phyloP scores from a whole-genome alignment of 2,797 vertebrate species.

The Potorous gilbertii region DNA sequence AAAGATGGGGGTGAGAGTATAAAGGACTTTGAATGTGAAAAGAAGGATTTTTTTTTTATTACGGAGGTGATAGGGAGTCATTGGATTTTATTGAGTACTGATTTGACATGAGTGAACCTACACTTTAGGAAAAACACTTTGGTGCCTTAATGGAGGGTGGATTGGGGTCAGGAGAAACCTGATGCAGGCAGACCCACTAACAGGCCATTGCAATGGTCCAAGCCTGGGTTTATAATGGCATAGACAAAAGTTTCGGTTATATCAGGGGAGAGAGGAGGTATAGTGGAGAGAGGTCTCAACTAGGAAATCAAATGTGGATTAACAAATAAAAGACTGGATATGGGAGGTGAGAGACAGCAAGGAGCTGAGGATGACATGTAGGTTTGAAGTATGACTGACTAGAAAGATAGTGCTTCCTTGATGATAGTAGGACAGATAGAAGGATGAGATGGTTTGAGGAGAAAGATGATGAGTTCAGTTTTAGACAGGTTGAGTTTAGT shows the following conservation, averaged over 20 bases:
- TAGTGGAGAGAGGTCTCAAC: neutral
- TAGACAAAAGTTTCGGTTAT: neutral
- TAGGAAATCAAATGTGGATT: neutral
- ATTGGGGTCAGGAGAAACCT: neutral
- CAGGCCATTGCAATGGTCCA: neutral
- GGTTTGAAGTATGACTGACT: neutral
- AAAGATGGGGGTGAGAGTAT: neutral
- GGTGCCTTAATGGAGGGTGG: neutral
- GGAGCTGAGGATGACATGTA: neutral
- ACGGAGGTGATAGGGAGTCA: neutral
- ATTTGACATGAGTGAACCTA: neutral
- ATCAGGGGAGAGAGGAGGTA: neutral
- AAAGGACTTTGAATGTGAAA: neutral
- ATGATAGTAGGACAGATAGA: neutral
- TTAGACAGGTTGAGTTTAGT: neutral
- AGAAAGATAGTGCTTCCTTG: neutral
- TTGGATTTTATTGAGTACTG: neutral
- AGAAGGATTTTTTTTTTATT: neutral
- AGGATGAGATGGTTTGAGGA: neutral
- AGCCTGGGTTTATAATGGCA: neutral
- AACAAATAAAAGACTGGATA: neutral
- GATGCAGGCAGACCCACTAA: neutral
- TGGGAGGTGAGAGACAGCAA: neutral
- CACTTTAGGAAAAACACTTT: neutral
- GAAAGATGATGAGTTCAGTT: neutral